Evolutionary conservation across 2,888 invertebrate species (phyloP), one percentile per base, ranked within the genome.

Genomic region (Cenopis cana): DNA sequence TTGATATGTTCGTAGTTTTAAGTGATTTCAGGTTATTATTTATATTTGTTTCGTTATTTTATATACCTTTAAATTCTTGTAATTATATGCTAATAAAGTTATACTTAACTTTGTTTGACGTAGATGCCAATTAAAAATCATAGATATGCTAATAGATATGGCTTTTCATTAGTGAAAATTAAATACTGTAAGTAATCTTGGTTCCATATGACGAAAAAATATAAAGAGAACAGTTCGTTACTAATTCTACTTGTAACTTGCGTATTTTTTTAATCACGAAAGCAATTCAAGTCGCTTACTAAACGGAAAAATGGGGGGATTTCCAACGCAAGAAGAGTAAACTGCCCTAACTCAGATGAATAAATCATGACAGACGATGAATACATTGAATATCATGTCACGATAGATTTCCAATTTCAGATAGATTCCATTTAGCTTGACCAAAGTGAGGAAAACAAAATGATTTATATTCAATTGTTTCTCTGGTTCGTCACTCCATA

Each of bases 341-440:
- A 57, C 29, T 20, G 52, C 50, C 52, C 18, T 59, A 52, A 62
- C 64, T 57, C 64, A 5, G 6, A 38, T 64, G 57, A 69, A 57
- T 69, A 69, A 69, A 69, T 64, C 64, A 64, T 65, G 60, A n/a
- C 18, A 11, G 50, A 60, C 33, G 66, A 69, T 73, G 55, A 69
- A 73, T 69, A 62, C 66, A 61, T 46, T 62, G 62, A 73, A 69
- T 66, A 73, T 61, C 60, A 57, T 69, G 49, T 66, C 66, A 18
- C 52, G 38, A 54, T 68, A 52, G 33, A 64, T 72, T 54, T 46
- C 46, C 50, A 52, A n/a, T 36, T 20, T 62, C 33, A 54, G 46
- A 33, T 54, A 56, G 14, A 70, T 66, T 41, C 33, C 60, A 66
- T 70, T 70, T 66, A 14, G 50, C 57, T 62, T 62, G 59, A 20